Conservation (phyloP, 2,888 invertebrate species). For the Pachliopta kotzebuea region DNA sequence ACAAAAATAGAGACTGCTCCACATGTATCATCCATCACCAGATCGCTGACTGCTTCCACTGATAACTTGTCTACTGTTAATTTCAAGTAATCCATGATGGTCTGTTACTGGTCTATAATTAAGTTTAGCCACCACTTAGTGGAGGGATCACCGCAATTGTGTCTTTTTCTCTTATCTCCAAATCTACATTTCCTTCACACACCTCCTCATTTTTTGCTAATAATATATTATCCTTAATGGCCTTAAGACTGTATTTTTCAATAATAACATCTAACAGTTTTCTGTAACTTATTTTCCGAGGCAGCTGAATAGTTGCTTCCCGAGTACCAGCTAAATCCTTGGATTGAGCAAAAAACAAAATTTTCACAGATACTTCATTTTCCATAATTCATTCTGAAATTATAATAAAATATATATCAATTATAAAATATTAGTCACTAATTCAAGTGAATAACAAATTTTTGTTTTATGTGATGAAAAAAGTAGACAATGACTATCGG, state of each 20-base stretch:
- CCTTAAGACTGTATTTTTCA: slow-evolving; percentile 81
- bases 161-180: slow-evolving; percentile 85
- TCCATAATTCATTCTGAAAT: slow-evolving; percentile 67
- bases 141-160: slow-evolving; percentile 96
- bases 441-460: too few species aligned
- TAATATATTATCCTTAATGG: slow-evolving; percentile 86
- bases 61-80: slow-evolving; percentile 84
- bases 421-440: not conserved
- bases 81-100: slow-evolving; percentile 85
- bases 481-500: too few species aligned
- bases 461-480: too few species aligned
- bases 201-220: slow-evolving; percentile 93
- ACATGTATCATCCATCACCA: slow-evolving; percentile 85
- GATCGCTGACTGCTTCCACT: slow-evolving; percentile 83
- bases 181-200: slow-evolving; percentile 73
- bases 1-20: slow-evolving; percentile 95
- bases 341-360: slow-evolving; percentile 95
- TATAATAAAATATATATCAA: not conserved
- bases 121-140: slow-evolving; percentile 90
- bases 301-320: slow-evolving; percentile 76
- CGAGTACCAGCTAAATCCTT: slow-evolving; percentile 88
- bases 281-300: slow-evolving; percentile 73
- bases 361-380: slow-evolving; percentile 78
- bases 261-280: slow-evolving; percentile 83
- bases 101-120: not conserved